phyloP scores from a whole-genome alignment of 2,113 vertebrate genomes.

The Anthoscopus minutus region DNA sequence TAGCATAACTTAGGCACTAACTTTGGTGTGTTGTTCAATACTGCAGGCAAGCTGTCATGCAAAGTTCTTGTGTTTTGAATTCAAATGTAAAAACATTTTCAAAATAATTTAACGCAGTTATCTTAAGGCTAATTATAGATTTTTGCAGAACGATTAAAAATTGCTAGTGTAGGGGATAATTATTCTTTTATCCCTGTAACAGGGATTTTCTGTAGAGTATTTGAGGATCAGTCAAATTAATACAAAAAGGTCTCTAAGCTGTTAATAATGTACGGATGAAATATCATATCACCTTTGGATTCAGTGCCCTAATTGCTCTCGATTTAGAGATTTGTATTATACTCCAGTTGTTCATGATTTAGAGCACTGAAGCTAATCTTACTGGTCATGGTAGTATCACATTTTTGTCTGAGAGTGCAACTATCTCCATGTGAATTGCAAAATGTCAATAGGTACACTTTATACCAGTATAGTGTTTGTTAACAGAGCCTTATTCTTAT shows the following conservation, averaged over 20 bases:
- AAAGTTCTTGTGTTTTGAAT: not conserved
- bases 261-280: not conserved
- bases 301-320: slow-evolving; percentile 15
- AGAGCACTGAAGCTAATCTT: slow-evolving; percentile 4
- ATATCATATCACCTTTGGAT: not conserved
- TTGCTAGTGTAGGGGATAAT: not conserved
- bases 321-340: slow-evolving; percentile 4
- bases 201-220: not conserved
- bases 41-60: not conserved
- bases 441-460: not conserved
- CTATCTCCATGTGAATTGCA: slow-evolving; percentile 1
- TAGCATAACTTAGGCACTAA: not conserved
- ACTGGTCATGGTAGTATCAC: not conserved
- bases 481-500: not conserved
- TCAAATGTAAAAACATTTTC: not conserved
- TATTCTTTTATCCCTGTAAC: not conserved
- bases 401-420: not conserved
- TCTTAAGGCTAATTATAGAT: not conserved
- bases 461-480: not conserved
- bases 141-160: not conserved
- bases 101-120: not conserved
- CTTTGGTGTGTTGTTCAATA: not conserved
- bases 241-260: not conserved
- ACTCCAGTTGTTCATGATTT: not conserved
- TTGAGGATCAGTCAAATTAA: not conserved